Conservation (phyloP, 1,140 invertebrate species). For the Neodiprion fabricii region DNA sequence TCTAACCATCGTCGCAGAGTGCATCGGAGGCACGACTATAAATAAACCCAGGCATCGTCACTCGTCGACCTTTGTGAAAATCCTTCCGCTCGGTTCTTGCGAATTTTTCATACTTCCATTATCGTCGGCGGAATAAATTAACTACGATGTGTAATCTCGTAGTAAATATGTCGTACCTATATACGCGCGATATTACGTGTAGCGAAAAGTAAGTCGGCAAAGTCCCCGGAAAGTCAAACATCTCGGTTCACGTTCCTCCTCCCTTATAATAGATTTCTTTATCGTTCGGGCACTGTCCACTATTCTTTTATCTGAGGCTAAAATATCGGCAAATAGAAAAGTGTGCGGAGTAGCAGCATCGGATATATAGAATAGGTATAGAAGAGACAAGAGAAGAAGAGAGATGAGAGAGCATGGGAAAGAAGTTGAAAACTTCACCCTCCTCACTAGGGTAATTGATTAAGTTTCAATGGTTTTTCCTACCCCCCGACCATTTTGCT, state of each 20-base stretch:
- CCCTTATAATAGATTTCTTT: conserved; percentile 48
- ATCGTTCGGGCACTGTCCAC: conserved; percentile 32
- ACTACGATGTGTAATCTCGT: no score
- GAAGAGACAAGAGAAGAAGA: neutral
- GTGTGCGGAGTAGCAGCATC: neutral
- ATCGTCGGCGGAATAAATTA: no score
- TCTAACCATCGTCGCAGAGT: no score
- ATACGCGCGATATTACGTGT: neutral
- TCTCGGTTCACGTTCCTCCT: conserved; percentile 11
- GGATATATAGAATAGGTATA: no score
- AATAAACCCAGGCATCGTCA: no score
- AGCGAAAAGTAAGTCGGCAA: neutral
- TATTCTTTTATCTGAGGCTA: conserved; percentile 38
- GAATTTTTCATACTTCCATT: no score
- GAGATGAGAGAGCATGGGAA: neutral
- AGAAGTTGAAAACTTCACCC: conserved; percentile 17
- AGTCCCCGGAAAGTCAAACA: neutral
- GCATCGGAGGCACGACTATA: no score
- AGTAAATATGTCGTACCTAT: no score
- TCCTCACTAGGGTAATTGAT: conserved; percentile 14
- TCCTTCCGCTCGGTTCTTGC: no score
- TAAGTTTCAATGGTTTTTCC: conserved; percentile 2
- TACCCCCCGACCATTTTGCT: neutral
- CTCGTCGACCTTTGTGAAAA: no score
- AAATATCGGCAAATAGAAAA: conserved; percentile 48